These are phyloP conservation scores for Carduelis carduelis DNA, from an alignment of 2,797 vertebrate species.

Conservation along the genomic window DNA sequence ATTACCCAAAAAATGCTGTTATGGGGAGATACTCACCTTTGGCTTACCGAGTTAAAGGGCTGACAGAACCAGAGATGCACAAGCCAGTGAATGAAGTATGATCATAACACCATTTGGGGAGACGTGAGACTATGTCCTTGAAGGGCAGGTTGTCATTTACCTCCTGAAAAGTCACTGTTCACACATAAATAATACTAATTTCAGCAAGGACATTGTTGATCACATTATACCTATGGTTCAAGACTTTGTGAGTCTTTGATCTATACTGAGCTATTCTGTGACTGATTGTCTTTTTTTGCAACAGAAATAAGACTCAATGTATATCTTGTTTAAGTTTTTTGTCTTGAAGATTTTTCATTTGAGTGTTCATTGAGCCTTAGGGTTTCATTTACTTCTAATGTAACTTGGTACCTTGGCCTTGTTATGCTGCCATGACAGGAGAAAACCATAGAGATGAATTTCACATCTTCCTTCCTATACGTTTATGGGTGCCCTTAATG, in stretches of 20 bases:
- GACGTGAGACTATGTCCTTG: not conserved
- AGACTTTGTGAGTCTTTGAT: not conserved
- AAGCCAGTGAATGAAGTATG: not conserved
- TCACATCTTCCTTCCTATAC: not conserved
- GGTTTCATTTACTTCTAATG: not conserved
- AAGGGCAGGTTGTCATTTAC: not conserved
- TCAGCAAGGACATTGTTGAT: not conserved
- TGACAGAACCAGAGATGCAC: not conserved
- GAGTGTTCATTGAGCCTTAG: not conserved
- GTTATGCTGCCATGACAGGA: not conserved
- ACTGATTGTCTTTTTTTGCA: not conserved
- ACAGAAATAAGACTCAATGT: not conserved
- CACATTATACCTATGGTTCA: not conserved
- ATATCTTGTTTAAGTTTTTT: not conserved
- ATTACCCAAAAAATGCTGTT: not conserved
- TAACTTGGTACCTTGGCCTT: not conserved
- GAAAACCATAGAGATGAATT: not conserved
- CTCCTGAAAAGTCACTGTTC: not conserved
- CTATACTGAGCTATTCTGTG: not conserved
- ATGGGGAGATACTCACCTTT: not conserved
- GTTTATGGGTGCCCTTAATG: not conserved
- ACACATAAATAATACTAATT: not conserved
- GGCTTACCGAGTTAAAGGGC: not conserved
- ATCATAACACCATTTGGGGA: not conserved
- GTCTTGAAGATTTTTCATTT: not conserved